These are phyloP conservation scores for Caenorhabditis zanzibari DNA, from an alignment of 2,888 invertebrate species.

Conservation along the genomic window DNA sequence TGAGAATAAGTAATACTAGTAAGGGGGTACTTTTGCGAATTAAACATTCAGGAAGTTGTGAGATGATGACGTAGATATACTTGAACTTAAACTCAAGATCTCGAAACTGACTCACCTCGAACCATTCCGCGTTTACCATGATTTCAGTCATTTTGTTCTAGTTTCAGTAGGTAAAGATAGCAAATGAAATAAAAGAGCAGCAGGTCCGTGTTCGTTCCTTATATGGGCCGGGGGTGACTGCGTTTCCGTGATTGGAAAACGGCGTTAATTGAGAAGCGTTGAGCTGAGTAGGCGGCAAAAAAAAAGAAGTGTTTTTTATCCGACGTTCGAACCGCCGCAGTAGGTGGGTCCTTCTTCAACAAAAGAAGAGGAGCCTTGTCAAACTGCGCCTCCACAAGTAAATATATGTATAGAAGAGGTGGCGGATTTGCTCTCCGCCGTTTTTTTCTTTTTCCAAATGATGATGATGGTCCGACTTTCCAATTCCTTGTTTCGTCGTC, in stretches of 20 bases:
- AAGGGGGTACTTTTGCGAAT: slow-evolving; percentile 17
- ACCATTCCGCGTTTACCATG: slow-evolving; percentile 55
- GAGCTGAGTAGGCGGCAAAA: slow-evolving; percentile 29
- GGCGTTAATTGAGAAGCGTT: slow-evolving; percentile 59
- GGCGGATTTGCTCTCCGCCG: slow-evolving; percentile 10
- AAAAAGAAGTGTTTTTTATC: slow-evolving; percentile 52
- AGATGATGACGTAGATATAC: slow-evolving; percentile 39
- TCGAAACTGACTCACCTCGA: slow-evolving; percentile 50
- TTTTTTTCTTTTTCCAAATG: slow-evolving; percentile 7
- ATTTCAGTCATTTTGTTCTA: slow-evolving; percentile 38
- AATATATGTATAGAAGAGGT: slow-evolving; percentile 48
- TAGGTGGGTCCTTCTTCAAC: slow-evolving; percentile 48
- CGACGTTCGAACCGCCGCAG: slow-evolving; percentile 56
- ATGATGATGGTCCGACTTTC: slow-evolving; percentile 48
- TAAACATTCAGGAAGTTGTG: slow-evolving; percentile 28
- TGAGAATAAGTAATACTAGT: slow-evolving; percentile 8
- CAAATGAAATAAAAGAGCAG: slow-evolving; percentile 2
- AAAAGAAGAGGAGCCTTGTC: slow-evolving; percentile 37
- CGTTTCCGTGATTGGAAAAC: slow-evolving; percentile 52
- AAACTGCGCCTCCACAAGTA: slow-evolving; percentile 42
- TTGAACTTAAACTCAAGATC: neutral
- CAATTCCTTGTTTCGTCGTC: slow-evolving; percentile 22
- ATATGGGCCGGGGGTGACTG: slow-evolving; percentile 32
- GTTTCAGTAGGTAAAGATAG: neutral
- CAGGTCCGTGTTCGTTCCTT: slow-evolving; percentile 1